Conservation (phyloP, 2,797 vertebrate species). For the Aulostomus chinensis region DNA sequence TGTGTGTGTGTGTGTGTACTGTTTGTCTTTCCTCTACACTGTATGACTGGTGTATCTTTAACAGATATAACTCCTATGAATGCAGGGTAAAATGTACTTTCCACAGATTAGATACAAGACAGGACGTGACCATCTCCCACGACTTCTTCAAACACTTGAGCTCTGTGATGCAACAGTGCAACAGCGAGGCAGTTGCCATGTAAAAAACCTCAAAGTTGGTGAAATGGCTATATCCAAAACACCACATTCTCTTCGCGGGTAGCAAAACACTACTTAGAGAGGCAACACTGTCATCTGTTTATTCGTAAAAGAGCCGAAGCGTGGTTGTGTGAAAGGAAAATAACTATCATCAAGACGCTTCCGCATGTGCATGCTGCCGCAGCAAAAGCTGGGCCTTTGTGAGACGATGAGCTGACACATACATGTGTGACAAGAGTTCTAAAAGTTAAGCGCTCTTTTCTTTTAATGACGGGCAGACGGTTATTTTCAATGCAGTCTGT, state of each 20-base stretch:
- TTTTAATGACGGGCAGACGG: slow-evolving; percentile 60
- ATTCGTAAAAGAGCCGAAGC: slow-evolving; percentile 58
- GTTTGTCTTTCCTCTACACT: too few relatives aligned
- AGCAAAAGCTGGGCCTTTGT: slow-evolving; percentile 56
- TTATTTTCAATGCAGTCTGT: slow-evolving; percentile 66
- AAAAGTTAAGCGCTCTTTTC: slow-evolving; percentile 52
- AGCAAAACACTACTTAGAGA: slow-evolving; percentile 70
- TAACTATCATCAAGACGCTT: slow-evolving; percentile 71
- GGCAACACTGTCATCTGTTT: slow-evolving; percentile 66
- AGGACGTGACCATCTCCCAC: neutral
- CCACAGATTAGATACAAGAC: slow-evolving; percentile 15
- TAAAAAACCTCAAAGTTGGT: slow-evolving; percentile 30
- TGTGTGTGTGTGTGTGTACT: slow-evolving; percentile 15
- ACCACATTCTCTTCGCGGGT: slow-evolving; percentile 52
- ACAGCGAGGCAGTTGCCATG: slow-evolving; percentile 8
- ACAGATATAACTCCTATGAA: slow-evolving; percentile 26
- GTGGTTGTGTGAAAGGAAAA: slow-evolving; percentile 63
- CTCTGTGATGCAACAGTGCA: slow-evolving; percentile 15
- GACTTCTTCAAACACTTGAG: slow-evolving; percentile 21
- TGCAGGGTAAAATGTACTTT: slow-evolving; percentile 36
- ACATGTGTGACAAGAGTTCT: slow-evolving; percentile 54
- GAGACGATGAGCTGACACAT: slow-evolving; percentile 56
- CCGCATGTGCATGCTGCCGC: slow-evolving; percentile 52
- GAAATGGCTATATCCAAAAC: slow-evolving; percentile 36
- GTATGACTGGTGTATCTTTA: too few relatives aligned